phyloP scores from a whole-genome alignment of 2,888 invertebrate genomes.

The Tenthredo mesomela region DNA sequence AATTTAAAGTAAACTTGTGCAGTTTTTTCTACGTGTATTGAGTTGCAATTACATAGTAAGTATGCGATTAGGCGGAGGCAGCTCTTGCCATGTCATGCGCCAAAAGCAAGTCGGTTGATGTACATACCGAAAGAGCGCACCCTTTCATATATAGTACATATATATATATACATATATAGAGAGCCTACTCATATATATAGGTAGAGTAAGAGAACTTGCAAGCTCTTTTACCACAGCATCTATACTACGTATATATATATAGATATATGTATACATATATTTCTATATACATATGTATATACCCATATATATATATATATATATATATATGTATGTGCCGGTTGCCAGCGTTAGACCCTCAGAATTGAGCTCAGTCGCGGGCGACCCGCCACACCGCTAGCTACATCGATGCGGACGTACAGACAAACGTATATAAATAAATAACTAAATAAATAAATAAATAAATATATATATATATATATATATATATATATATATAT shows the following conservation, averaged over 20 bases:
- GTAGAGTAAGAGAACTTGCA: conserved; percentile 23
- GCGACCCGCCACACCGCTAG: conserved; percentile 72
- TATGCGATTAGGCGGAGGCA: too few species aligned
- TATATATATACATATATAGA: not conserved
- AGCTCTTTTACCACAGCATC: conserved; percentile 9
- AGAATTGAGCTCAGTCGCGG: conserved; percentile 71
- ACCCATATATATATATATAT: not conserved
- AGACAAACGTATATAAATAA: not conserved
- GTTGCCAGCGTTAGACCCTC: conserved; percentile 52
- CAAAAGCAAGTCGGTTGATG: not conserved
- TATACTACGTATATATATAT: not conserved
- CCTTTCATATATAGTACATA: not conserved
- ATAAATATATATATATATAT: not conserved
- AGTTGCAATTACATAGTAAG: too few species aligned
- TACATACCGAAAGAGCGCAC: not conserved
- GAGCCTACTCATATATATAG: too few species aligned
- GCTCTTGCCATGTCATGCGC: not conserved
- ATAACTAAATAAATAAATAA: not conserved
- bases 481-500: not conserved
- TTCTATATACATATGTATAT: not conserved
- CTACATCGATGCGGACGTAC: conserved; percentile 38
- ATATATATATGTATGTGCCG: not conserved
- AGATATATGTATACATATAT: not conserved
- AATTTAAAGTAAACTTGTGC: too few species aligned
- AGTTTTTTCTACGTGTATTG: too few species aligned